Percentiles rank a stretch among this genome's conserved stretches.
phyloP scores from a whole-genome alignment of 2,113 vertebrate species.

The Mesitornis unicolor region DNA sequence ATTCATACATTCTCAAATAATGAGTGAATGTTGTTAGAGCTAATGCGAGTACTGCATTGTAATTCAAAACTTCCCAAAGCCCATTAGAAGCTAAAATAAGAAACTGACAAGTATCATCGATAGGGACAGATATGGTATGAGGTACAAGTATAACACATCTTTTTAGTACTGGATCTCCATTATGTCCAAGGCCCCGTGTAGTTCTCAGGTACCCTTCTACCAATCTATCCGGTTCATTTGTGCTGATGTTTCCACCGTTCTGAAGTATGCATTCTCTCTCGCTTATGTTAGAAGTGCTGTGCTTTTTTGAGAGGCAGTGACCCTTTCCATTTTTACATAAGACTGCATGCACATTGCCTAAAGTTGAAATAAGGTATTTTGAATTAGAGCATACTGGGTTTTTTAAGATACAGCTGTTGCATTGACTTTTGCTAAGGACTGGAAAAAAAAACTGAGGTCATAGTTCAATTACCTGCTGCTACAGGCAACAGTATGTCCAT shows the following conservation, averaged over 20 bases:
- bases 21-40: constrained; percentile 24
- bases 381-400: background rate
- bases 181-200: constrained; percentile 65
- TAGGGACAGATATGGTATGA: constrained; percentile 52
- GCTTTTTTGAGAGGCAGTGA: constrained; percentile 67
- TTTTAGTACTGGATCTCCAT: constrained; percentile 59
- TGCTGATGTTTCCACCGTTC: constrained; percentile 45
- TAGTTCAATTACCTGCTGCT: background rate
- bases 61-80: constrained; percentile 71
- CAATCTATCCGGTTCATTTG: constrained; percentile 28
- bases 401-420: background rate
- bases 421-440: background rate
- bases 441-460: background rate
- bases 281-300: constrained; percentile 21
- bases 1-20: background rate
- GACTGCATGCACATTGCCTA: constrained; percentile 67
- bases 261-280: constrained; percentile 60
- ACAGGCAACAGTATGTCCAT: background rate
- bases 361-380: background rate
- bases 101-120: constrained; percentile 60
- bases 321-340: constrained; percentile 71
- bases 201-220: constrained; percentile 54
- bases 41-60: constrained; percentile 56
- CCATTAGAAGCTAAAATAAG: constrained; percentile 70
- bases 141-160: constrained; percentile 61